A percentile compares a stretch with the other conserved stretches of the same genome.
Evolutionary conservation across 2,797 vertebrate genomes (phyloP).

Genomic region (Neolamprologus multifasciatus): DNA sequence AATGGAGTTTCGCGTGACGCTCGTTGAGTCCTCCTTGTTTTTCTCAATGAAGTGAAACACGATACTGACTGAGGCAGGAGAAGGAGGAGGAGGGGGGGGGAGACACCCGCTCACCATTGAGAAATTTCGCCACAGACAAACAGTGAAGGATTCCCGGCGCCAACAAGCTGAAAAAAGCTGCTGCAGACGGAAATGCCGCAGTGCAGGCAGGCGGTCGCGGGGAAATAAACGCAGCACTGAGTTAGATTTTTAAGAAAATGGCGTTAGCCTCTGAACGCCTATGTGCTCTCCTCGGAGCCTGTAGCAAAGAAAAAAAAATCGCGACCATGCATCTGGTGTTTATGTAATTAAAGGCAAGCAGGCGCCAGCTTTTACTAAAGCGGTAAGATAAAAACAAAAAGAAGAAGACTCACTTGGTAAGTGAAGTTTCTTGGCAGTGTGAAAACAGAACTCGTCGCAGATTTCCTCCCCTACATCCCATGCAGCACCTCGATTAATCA

Average conservation of each 20-base stretch:
- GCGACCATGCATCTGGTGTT: neutral
- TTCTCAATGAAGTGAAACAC: constrained; percentile 79
- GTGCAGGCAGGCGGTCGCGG: neutral
- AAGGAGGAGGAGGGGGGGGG: neutral
- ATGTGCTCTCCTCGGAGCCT: neutral
- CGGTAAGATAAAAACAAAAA: neutral
- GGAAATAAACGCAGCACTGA: constrained; percentile 51
- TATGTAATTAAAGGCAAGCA: neutral
- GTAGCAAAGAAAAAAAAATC: neutral
- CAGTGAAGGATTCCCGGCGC: neutral
- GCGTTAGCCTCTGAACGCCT: constrained; percentile 50
- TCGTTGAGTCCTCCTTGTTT: constrained; percentile 63
- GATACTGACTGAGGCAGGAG: constrained; percentile 36
- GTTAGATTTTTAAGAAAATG: constrained; percentile 71
- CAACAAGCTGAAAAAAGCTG: neutral
- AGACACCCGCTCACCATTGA: constrained; percentile 50
- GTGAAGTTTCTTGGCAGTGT: constrained; percentile 16
- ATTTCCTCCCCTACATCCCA: constrained; percentile 34
- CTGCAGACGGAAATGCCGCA: neutral
- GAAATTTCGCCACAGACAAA: constrained; percentile 22
- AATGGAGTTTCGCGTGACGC: constrained; percentile 28
- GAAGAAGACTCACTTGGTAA: constrained; percentile 16
- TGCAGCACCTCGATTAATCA: constrained; percentile 36
- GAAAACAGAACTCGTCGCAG: neutral
- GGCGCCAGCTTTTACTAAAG: neutral